Evolutionary conservation across 2,888 invertebrate genomes (phyloP).

Genomic region (Drosophila formosana): DNA sequence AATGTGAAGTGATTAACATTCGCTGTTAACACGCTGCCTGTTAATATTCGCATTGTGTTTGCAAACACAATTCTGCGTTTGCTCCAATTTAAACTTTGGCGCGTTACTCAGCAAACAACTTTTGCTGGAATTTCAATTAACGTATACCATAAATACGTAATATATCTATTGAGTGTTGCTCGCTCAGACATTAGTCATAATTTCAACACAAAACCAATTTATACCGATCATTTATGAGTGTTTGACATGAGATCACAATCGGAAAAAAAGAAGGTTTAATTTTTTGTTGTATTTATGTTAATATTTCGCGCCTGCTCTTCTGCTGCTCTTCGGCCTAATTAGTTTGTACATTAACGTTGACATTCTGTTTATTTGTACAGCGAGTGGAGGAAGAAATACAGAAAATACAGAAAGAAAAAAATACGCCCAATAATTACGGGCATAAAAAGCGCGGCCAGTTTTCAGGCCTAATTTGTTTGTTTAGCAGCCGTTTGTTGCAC

Average conservation of each 20-base stretch:
- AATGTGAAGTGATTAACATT: slow-evolving; percentile 1
- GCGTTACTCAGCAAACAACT: slow-evolving; percentile 51
- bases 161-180: slow-evolving; percentile 25
- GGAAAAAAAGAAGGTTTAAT: slow-evolving; percentile 11
- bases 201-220: slow-evolving; percentile 59
- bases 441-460: slow-evolving; percentile 45
- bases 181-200: slow-evolving; percentile 65
- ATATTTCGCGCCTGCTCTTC: slow-evolving; percentile 11
- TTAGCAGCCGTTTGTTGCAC: slow-evolving; percentile 39
- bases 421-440: slow-evolving; percentile 63
- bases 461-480: slow-evolving; percentile 70
- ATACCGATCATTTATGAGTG: slow-evolving; percentile 48
- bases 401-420: slow-evolving; percentile 14
- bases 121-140: slow-evolving; percentile 65
- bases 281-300: slow-evolving; percentile 2
- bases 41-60: slow-evolving; percentile 2
- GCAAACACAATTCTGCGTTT: slow-evolving; percentile 23
- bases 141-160: slow-evolving; percentile 9
- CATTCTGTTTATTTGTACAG: slow-evolving; percentile 71
- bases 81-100: slow-evolving; percentile 43
- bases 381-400: slow-evolving; percentile 58
- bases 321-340: slow-evolving; percentile 59
- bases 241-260: slow-evolving; percentile 71
- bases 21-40: slow-evolving; percentile 9
- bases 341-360: slow-evolving; percentile 76